phyloP scores from a whole-genome alignment of 2,888 invertebrate genomes.

The Rhimphoctona megacephalus region DNA sequence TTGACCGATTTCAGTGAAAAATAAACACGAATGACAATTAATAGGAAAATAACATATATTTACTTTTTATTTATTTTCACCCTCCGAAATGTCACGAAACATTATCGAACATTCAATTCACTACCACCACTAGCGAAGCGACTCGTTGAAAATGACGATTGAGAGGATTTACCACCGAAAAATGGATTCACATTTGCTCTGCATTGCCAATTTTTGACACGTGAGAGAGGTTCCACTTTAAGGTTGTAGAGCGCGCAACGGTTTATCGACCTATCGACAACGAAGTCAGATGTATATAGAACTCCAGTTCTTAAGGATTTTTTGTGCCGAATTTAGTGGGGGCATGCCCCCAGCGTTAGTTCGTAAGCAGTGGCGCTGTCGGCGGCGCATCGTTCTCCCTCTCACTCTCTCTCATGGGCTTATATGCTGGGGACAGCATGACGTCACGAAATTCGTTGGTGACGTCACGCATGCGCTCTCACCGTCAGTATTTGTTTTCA shows the following conservation, averaged over 20 bases:
- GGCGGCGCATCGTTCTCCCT: too few species aligned
- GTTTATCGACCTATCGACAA: neutral
- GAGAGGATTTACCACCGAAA: slow-evolving; percentile 1
- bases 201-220: slow-evolving; percentile 11
- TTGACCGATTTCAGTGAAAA: neutral
- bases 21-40: neutral
- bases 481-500: too few species aligned
- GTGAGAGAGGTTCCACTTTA: neutral
- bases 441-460: too few species aligned
- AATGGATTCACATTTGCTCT: slow-evolving; percentile 8
- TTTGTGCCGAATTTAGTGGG: too few species aligned
- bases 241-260: neutral
- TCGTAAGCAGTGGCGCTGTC: too few species aligned
- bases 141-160: slow-evolving; percentile 6
- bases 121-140: neutral
- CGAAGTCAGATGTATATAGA: too few species aligned
- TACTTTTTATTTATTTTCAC: slow-evolving; percentile 35
- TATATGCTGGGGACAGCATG: too few species aligned
- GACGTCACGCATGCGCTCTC: too few species aligned
- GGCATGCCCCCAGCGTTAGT: too few species aligned
- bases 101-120: slow-evolving; percentile 17
- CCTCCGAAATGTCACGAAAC: slow-evolving; percentile 4
- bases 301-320: too few species aligned
- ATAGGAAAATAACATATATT: slow-evolving; percentile 9
- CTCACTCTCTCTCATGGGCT: too few species aligned